These are phyloP conservation scores for Onthophagus sagittarius DNA, from an alignment of 2,888 invertebrate species.

Conservation along the genomic window DNA sequence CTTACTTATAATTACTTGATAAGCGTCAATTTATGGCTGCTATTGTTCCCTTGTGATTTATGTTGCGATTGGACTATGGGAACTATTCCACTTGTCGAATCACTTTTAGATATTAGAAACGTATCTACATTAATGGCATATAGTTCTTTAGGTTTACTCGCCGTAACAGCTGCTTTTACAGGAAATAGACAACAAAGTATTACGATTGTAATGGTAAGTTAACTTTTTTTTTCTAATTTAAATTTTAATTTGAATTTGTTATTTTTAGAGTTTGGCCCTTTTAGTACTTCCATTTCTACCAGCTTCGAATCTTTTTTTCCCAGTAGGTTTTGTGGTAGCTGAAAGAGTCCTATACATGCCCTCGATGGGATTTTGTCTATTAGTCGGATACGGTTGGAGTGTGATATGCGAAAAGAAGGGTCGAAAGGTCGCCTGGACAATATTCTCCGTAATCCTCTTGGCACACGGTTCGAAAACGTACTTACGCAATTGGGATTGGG, in stretches of 20 bases:
- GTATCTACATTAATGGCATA: slow-evolving; percentile 71
- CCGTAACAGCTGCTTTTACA: slow-evolving; percentile 55
- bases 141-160: slow-evolving; percentile 56
- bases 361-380: slow-evolving; percentile 94
- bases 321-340: slow-evolving; percentile 96
- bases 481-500: slow-evolving; percentile 88
- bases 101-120: slow-evolving; percentile 77
- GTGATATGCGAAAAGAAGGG: slow-evolving; percentile 62
- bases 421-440: slow-evolving; percentile 62
- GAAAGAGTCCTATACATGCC: slow-evolving; percentile 95
- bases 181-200: slow-evolving; percentile 61
- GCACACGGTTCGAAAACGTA: slow-evolving; percentile 84
- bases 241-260: not conserved
- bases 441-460: slow-evolving; percentile 62
- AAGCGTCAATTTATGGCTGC: slow-evolving; percentile 84
- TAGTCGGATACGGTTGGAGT: slow-evolving; percentile 84
- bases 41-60: slow-evolving; percentile 82
- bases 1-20: slow-evolving; percentile 91
- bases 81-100: slow-evolving; percentile 80
- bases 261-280: slow-evolving; percentile 75
- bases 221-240: not conserved
- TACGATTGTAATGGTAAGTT: slow-evolving; percentile 65
- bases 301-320: slow-evolving; percentile 95
- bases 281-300: slow-evolving; percentile 90
- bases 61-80: slow-evolving; percentile 99